These are phyloP conservation scores for Cotesia vestalis DNA, from an alignment of 1,140 invertebrate species.

Conservation along the genomic window DNA sequence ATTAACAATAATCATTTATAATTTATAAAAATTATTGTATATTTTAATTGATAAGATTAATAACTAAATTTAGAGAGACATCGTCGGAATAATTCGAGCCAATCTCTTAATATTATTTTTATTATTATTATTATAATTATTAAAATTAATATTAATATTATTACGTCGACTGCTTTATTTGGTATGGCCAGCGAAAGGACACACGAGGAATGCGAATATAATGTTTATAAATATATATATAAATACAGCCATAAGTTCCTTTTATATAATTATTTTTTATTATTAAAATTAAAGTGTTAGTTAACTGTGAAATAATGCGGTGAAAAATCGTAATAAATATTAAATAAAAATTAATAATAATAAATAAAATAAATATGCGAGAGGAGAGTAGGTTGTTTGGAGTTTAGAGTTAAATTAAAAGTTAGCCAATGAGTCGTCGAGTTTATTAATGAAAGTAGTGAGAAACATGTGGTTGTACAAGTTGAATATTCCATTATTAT, in stretches of 20 bases:
- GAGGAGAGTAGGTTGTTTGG: slow-evolving; percentile 12
- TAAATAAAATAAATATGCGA: neutral
- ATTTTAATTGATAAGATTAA: no score
- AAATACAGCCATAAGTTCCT: slow-evolving; percentile 7
- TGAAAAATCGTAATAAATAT: neutral
- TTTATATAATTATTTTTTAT: slow-evolving; percentile 22
- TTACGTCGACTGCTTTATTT: neutral
- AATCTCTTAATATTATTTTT: slow-evolving; percentile 29
- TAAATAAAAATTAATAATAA: no score
- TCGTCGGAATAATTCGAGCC: slow-evolving; percentile 41
- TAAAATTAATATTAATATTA: no score
- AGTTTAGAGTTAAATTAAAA: slow-evolving; percentile 15
- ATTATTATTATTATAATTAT: no score
- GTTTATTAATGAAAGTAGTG: neutral
- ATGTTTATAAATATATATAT: neutral
- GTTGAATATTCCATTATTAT: slow-evolving; percentile 28
- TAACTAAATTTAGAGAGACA: slow-evolving; percentile 6
- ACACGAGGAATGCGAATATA: neutral
- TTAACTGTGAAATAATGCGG: neutral
- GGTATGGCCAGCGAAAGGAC: slow-evolving; percentile 14
- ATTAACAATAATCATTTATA: slow-evolving; percentile 16
- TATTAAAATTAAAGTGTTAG: neutral
- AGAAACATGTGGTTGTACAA: slow-evolving; percentile 9
- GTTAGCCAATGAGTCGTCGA: neutral
- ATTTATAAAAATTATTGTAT: no score